phyloP scores from a whole-genome alignment of 2,797 vertebrate genomes.

The Podarcis siculus region DNA sequence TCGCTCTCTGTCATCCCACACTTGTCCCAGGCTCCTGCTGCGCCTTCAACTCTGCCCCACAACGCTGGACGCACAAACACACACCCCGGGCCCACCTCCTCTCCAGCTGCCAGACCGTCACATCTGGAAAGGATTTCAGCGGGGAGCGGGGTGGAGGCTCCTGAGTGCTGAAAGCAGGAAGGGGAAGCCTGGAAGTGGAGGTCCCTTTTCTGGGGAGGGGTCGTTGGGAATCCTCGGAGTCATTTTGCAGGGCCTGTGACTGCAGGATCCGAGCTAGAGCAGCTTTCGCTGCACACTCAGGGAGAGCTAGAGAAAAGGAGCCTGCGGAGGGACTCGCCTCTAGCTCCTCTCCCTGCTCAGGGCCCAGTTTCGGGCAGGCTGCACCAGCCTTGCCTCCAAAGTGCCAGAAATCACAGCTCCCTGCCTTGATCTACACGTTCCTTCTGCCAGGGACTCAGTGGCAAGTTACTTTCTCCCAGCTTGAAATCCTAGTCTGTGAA shows the following conservation, averaged over 20 bases:
- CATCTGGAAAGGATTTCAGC: constrained; percentile 26
- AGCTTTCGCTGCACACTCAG: too few relatives aligned
- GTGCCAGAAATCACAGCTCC: too few relatives aligned
- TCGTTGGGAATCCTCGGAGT: not conserved
- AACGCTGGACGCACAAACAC: fast-evolving
- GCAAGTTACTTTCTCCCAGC: too few relatives aligned
- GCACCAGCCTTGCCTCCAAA: not conserved
- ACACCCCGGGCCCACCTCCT: not conserved
- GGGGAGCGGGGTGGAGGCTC: not conserved
- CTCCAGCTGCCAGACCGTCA: fast-evolving
- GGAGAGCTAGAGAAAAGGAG: too few relatives aligned
- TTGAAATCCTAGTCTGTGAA: not conserved
- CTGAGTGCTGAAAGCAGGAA: not conserved
- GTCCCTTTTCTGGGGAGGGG: not conserved
- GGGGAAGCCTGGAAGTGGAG: not conserved
- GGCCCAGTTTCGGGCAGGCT: not conserved
- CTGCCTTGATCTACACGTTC: too few relatives aligned
- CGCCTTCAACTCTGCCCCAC: not conserved
- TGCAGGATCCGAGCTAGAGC: not conserved
- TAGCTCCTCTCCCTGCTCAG: not conserved
- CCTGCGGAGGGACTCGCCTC: too few relatives aligned
- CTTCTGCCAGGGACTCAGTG: not conserved
- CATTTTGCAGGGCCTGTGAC: not conserved
- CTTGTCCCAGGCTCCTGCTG: too few relatives aligned
- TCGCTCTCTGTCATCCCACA: not conserved